Evolutionary conservation across 2,888 invertebrate genomes (phyloP), one percentile per base, ranked within the genome.

Genomic region (Serripes groenlandicus): DNA sequence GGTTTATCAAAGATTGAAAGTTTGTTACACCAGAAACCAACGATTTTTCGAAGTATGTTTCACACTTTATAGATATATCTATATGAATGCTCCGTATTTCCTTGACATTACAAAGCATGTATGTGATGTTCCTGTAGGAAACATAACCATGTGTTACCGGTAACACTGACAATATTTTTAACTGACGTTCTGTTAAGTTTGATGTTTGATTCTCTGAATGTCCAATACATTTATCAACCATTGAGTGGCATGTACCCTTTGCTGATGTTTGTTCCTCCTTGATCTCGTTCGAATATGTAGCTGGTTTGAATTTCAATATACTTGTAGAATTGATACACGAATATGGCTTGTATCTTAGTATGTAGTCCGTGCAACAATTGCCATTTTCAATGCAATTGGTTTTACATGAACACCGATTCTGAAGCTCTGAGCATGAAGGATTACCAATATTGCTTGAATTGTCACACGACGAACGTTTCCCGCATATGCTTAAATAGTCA

Each of bases 51-150:
- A 66, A 42, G 15, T 26, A 26, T 15, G 42, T 35, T n/a, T 30
- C 23, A 66, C 66, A 66, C 23, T 66, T 23, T 0, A 66, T 26
- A 9, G 34, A 23, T 26, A 66, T 66, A 26, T 66, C 66, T 15
- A 66, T 42, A 35, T 42, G 66, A 28, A 66, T 66, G 26, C 26
- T 66, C 3, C 28, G 15, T 15, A 21, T 23, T 23, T 66, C 70
- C 26, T 52, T 28, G 0, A 70, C 70, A 54, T 70, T 70, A 49
- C 70, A 70, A 11, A 70, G 21, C 54, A 70, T 32, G 54, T 54
- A 70, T 11, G 52, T 54, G 30, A 70, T 70, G 23, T 70, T 70
- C 32, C 52, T 21, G 42, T 54, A 54, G 18, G 70, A n/a, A 15
- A 54, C 54, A 21, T 54, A 23, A 54, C 54, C 52, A 28, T 70